Percentiles rank a stretch among this genome's conserved stretches.
Evolutionary conservation across 2,113 vertebrate species (phyloP).

Genomic region (Forbesichthys papilliferus): DNA sequence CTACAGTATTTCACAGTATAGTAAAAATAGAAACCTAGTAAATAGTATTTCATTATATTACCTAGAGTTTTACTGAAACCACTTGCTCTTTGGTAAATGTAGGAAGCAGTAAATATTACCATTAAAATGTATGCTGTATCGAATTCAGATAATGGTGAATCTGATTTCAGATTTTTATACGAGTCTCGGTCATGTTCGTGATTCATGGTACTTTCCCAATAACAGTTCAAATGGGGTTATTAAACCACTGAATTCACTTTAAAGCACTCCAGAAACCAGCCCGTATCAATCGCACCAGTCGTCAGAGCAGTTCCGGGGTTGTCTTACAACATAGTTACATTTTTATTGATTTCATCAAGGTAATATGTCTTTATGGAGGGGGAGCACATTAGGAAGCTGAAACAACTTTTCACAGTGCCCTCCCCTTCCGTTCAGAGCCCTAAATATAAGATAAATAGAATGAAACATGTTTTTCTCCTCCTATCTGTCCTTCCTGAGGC

Average conservation of each 20-base stretch:
- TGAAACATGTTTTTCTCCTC: neutral
- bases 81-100: neutral
- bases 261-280: neutral
- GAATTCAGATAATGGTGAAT: conserved; percentile 10
- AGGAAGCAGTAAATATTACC: neutral
- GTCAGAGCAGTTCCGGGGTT: neutral
- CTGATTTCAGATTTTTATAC: conserved; percentile 11
- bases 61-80: neutral
- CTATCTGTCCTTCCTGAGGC: neutral
- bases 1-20: no score
- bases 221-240: conserved; percentile 18
- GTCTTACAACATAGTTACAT: neutral
- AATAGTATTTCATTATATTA: neutral
- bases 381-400: neutral
- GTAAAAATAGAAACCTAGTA: no score
- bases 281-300: neutral
- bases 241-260: conserved; percentile 16
- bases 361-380: neutral
- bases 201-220: conserved; percentile 24
- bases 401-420: neutral
- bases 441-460: neutral
- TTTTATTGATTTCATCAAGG: neutral
- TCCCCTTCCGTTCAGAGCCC: neutral
- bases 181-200: conserved; percentile 1
- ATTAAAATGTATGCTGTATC: neutral